phyloP scores from a whole-genome alignment of 2,888 invertebrate species.

The Mythimna ferrago region DNA sequence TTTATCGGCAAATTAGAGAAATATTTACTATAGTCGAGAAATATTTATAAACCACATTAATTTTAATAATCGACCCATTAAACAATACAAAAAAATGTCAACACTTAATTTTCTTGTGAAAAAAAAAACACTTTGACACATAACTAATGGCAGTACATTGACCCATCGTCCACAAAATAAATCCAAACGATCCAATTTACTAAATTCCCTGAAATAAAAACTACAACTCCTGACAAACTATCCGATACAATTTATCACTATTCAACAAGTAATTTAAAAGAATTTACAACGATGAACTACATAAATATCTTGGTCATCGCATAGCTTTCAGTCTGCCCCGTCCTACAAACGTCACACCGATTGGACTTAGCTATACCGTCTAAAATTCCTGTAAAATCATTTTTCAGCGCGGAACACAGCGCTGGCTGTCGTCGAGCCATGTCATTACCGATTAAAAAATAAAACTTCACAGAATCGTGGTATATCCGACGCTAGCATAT shows the following conservation, averaged over 20 bases:
- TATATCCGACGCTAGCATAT: slow-evolving; percentile 45
- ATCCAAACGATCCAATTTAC: slow-evolving; percentile 25
- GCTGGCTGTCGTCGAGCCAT: slow-evolving; percentile 58
- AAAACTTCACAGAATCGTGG: slow-evolving; percentile 64
- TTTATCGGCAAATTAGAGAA: too few relatives aligned
- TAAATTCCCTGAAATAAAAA: slow-evolving; percentile 21
- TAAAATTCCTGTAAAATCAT: slow-evolving; percentile 77
- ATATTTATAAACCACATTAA: neutral
- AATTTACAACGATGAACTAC: neutral
- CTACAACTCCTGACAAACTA: slow-evolving; percentile 13
- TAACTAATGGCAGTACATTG: slow-evolving; percentile 21
- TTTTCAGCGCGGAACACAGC: slow-evolving; percentile 71
- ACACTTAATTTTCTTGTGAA: neutral
- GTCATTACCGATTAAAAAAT: slow-evolving; percentile 66
- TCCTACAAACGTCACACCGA: slow-evolving; percentile 48
- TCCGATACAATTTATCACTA: slow-evolving; percentile 27
- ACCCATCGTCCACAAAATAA: slow-evolving; percentile 23
- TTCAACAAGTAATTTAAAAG: slow-evolving; percentile 22
- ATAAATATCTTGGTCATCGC: slow-evolving; percentile 28
- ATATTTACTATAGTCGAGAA: too few relatives aligned
- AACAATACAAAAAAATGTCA: neutral
- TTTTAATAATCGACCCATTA: slow-evolving; percentile 14
- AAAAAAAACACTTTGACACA: neutral
- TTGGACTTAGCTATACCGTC: slow-evolving; percentile 52
- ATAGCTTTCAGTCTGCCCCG: slow-evolving; percentile 40